Evolutionary conservation across 2,888 invertebrate species (phyloP).

Genomic region (Acanthosepion lycidas): DNA sequence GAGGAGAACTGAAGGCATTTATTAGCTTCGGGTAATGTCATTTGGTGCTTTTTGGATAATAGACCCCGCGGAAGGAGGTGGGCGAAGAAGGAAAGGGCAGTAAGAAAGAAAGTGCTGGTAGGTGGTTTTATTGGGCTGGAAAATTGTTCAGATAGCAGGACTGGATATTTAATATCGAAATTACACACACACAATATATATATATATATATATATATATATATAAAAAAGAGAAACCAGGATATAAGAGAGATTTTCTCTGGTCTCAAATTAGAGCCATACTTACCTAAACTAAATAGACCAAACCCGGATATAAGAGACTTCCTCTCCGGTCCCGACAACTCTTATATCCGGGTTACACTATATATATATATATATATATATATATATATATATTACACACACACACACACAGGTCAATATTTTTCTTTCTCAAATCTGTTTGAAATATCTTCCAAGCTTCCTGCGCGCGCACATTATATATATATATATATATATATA

Average conservation of each 20-base stretch:
- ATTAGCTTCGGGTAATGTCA: neutral
- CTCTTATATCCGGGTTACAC: too few relatives aligned
- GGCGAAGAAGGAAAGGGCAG: neutral
- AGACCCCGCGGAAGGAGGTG: neutral
- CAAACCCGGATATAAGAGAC: too few relatives aligned
- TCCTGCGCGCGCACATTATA: too few relatives aligned
- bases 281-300: too few relatives aligned
- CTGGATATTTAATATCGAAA: neutral
- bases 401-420: neutral
- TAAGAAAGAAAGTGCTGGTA: slow-evolving; percentile 33
- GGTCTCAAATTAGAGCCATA: too few relatives aligned
- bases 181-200: neutral
- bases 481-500: too few relatives aligned
- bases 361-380: neutral
- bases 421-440: too few relatives aligned
- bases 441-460: too few relatives aligned
- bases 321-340: too few relatives aligned
- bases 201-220: slow-evolving; percentile 2
- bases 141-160: neutral
- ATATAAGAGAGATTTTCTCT: too few relatives aligned
- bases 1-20: neutral
- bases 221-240: too few relatives aligned
- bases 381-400: neutral
- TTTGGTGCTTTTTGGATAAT: slow-evolving; percentile 33
- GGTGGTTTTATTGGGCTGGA: neutral